Base-by-base conservation (phyloP, 2,888 invertebrate genomes). In the Didymodactylos carnosus region DNA sequence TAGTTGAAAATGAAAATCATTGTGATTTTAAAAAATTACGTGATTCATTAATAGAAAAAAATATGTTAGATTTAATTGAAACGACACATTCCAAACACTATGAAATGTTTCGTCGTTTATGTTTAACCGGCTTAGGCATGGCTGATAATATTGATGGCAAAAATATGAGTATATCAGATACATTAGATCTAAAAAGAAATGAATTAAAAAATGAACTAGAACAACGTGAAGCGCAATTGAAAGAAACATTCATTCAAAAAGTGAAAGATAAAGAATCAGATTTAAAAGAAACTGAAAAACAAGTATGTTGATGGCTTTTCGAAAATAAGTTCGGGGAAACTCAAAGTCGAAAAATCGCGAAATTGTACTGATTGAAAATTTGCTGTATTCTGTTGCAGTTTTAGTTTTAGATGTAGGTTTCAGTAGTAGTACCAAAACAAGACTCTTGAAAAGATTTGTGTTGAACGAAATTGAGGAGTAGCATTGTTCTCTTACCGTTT, bases 31-130 rank as follows among this genome's bases (percentile, higher is more conserved):
- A 97, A 75, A 95, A 97, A 85, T 87, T 99, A 76, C 89, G 98
- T 73, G 98, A 99, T 86, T 97, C 97, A 92, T 84, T 99, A 80
- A 92, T 99, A 80, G 88, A 98, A 78, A 95, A 94, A 29, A 99
- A 99, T 84, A 98, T 99, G 93, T 97, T 98, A 85, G 95, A 97
- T 84, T 90, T 99, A 89, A 87, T 95, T 76, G 97, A 98, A 84
- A 91, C 93, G 84, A 99, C 98, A 13, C 97, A 99, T 84, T 88
- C 89, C 77, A 88, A 88, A 3, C 95, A 97, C 84, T 98, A 95
- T 85, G 98, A 98, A 85, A 86, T 94, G 72, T 99, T 95, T 85
- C 88, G 98, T 14, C 79, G 80, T 39, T 78, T 79, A 76, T 81
- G 82, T 77, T 80, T 86, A 72, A 80, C 80, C 46, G 81, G 84